A percentile compares a stretch with the other conserved stretches of the same genome.
Conservation (phyloP, 2,888 invertebrate species). For the Amphipoea lucens region DNA sequence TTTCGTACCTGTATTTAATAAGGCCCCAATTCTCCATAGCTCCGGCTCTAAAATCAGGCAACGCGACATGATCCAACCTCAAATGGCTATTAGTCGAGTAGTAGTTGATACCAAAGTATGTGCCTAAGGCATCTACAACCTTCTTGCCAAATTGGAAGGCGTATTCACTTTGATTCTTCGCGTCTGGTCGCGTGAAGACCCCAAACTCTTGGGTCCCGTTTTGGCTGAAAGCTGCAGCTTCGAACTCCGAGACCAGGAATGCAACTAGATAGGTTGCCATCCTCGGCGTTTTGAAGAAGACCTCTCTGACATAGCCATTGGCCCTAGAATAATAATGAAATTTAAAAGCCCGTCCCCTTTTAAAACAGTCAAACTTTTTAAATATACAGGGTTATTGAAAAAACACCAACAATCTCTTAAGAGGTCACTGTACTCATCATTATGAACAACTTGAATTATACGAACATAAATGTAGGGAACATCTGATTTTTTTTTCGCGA, state of each 20-base stretch:
- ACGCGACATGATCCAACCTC: constrained; percentile 96
- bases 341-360: neutral
- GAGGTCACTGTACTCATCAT: no score
- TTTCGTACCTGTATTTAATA: constrained; percentile 93
- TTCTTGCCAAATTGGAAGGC: constrained; percentile 91
- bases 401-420: no score
- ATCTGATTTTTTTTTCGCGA: no score
- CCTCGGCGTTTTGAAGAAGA: constrained; percentile 90
- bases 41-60: constrained; percentile 95
- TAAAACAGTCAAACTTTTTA: no score
- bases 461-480: no score
- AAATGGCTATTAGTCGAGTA: constrained; percentile 89
- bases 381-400: no score
- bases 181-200: constrained; percentile 93
- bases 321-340: constrained; percentile 70
- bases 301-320: constrained; percentile 91
- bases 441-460: no score
- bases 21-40: constrained; percentile 99
- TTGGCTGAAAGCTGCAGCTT: constrained; percentile 74
- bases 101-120: constrained; percentile 91
- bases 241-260: constrained; percentile 94
- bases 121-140: constrained; percentile 87
- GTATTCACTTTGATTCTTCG: constrained; percentile 92
- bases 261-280: constrained; percentile 97
- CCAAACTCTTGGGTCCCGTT: constrained; percentile 85